Evolutionary conservation across 1,140 invertebrate species (phyloP).

Genomic region (Drosophila funebris): DNA sequence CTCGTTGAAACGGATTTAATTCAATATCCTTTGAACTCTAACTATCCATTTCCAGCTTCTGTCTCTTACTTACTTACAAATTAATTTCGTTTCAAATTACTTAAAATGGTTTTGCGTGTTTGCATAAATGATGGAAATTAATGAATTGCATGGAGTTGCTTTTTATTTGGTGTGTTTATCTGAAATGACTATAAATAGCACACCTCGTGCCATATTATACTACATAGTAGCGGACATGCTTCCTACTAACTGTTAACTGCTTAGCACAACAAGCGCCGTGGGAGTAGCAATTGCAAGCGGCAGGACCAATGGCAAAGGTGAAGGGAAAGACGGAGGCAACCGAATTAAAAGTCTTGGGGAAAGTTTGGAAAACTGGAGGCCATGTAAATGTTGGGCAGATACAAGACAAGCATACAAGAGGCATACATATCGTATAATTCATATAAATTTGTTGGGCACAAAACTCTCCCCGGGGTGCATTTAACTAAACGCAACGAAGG

Average conservation of each 20-base stretch:
- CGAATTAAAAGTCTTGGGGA: constrained; percentile 3
- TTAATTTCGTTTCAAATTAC: neutral
- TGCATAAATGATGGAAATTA: constrained; percentile 7
- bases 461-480: constrained; percentile 75
- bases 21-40: too few species aligned
- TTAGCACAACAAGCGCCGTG: constrained; percentile 15
- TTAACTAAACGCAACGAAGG: constrained; percentile 60
- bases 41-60: neutral
- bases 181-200: neutral
- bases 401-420: constrained; percentile 8
- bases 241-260: constrained; percentile 18
- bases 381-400: constrained; percentile 18
- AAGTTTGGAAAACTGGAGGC: constrained; percentile 1
- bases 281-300: constrained; percentile 1
- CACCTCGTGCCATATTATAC: constrained; percentile 14
- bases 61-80: too few species aligned
- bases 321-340: neutral
- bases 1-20: too few species aligned
- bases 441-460: constrained; percentile 67
- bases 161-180: neutral
- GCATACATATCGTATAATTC: constrained; percentile 48
- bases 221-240: neutral
- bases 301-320: neutral
- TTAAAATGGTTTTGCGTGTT: neutral
- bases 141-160: constrained; percentile 7